phyloP scores from a whole-genome alignment of 1,140 invertebrate genomes.

The Lordiphosa collinella region DNA sequence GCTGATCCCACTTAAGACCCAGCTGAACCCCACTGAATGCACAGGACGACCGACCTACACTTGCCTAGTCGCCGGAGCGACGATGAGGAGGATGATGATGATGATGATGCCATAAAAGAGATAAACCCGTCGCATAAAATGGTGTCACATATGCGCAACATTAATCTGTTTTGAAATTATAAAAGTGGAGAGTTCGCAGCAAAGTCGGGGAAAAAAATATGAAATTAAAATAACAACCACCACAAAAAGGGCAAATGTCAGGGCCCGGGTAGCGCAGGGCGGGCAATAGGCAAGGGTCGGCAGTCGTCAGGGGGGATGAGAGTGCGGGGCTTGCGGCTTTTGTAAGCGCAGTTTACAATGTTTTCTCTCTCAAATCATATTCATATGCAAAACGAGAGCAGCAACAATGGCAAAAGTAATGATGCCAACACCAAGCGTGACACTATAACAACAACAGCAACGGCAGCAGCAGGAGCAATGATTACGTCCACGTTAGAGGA shows the following conservation, averaged over 20 bases:
- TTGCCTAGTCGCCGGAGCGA: neutral
- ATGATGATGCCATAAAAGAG: slow-evolving; percentile 73
- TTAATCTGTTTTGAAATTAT: slow-evolving; percentile 78
- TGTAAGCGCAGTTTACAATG: slow-evolving; percentile 71
- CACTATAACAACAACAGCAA: slow-evolving; percentile 44
- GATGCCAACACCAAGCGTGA: slow-evolving; percentile 69
- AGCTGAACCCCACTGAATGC: slow-evolving; percentile 28
- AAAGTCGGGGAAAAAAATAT: slow-evolving; percentile 38
- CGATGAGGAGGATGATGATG: slow-evolving; percentile 30
- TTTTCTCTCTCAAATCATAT: slow-evolving; percentile 64
- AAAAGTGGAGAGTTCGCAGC: slow-evolving; percentile 55
- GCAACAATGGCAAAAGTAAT: slow-evolving; percentile 64
- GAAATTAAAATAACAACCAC: slow-evolving; percentile 75
- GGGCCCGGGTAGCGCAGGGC: neutral
- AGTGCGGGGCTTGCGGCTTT: slow-evolving; percentile 40
- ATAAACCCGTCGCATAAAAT: slow-evolving; percentile 76
- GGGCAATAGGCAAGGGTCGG: slow-evolving; percentile 8
- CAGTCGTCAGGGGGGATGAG: neutral
- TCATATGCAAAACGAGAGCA: slow-evolving; percentile 67
- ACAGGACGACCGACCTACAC: slow-evolving; percentile 4
- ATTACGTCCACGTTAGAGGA: neutral
- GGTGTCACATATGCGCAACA: slow-evolving; percentile 79
- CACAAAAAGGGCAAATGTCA: slow-evolving; percentile 18
- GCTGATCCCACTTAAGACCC: slow-evolving; percentile 56
- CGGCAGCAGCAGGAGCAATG: slow-evolving; percentile 7